These are phyloP conservation scores for Brachionus rotundiformis DNA, from an alignment of 1,140 invertebrate species.

Conservation along the genomic window DNA sequence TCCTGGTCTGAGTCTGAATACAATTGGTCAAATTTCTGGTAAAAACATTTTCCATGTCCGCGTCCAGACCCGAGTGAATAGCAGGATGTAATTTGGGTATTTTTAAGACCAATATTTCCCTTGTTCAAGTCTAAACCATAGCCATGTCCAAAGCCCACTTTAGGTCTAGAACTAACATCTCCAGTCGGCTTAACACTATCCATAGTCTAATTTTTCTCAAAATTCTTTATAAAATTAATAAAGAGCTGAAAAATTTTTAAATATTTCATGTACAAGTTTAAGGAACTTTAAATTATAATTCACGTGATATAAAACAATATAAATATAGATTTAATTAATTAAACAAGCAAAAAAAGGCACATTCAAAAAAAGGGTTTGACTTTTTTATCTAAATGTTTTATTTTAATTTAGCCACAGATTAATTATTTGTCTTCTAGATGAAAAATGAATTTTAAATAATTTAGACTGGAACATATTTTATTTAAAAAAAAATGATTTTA, in stretches of 20 bases:
- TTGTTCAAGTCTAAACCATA: conserved; percentile 14
- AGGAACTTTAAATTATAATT: background rate
- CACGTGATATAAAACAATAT: background rate
- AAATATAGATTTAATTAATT: background rate
- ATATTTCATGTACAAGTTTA: background rate
- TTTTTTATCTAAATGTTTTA: too few relatives aligned
- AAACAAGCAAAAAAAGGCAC: background rate
- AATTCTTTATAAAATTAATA: background rate
- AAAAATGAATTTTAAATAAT: too few relatives aligned
- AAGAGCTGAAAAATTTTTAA: background rate
- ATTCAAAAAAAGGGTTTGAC: background rate
- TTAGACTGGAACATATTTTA: background rate
- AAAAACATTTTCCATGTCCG: conserved; percentile 38
- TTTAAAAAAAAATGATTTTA: background rate
- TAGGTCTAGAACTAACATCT: background rate
- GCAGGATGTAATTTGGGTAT: conserved; percentile 22
- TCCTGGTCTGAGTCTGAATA: background rate
- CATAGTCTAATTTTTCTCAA: background rate
- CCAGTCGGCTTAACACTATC: background rate
- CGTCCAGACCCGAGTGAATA: background rate
- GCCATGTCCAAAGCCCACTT: background rate
- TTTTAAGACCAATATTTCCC: conserved; percentile 23
- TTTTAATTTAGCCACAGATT: too few relatives aligned
- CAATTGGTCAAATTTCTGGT: background rate
- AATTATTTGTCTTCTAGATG: background rate